A percentile compares a stretch with the other conserved stretches of the same genome.
phyloP scores from a whole-genome alignment of 2,888 invertebrate genomes.

The Noctua janthe region DNA sequence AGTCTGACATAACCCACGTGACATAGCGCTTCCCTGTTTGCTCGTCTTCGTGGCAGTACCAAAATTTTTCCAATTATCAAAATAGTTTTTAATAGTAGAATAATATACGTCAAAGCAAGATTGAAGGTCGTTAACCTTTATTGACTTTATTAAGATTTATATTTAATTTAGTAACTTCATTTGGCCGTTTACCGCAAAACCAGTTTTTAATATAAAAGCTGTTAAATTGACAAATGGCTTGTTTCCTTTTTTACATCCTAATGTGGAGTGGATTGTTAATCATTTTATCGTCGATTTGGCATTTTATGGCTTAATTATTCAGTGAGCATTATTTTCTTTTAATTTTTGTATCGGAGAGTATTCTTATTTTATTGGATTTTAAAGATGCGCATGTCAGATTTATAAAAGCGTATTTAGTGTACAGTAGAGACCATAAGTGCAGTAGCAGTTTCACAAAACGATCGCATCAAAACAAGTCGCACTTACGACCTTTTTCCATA shows the following conservation, averaged over 20 bases:
- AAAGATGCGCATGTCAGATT: too few relatives aligned
- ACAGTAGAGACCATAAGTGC: too few relatives aligned
- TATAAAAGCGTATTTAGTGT: too few relatives aligned
- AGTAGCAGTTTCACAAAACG: too few relatives aligned
- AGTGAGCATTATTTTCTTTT: constrained; percentile 23
- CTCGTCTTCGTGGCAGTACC: too few relatives aligned
- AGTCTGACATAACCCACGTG: background rate
- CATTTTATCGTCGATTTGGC: constrained; percentile 5
- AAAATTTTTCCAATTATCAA: background rate
- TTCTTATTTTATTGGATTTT: background rate
- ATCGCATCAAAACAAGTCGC: too few relatives aligned
- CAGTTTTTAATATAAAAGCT: constrained; percentile 36
- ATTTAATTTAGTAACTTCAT: constrained; percentile 57
- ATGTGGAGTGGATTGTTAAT: constrained; percentile 26
- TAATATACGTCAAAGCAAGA: constrained; percentile 13
- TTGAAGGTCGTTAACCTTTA: constrained; percentile 48
- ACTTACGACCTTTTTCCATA: too few relatives aligned
- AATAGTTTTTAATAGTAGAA: background rate
- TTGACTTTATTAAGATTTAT: constrained; percentile 49
- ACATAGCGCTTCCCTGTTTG: too few relatives aligned
- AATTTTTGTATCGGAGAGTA: background rate
- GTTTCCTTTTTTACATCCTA: constrained; percentile 30
- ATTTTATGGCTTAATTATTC: constrained; percentile 35
- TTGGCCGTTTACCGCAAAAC: constrained; percentile 46
- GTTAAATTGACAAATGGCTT: constrained; percentile 37